A percentile compares a stretch with the other conserved stretches of the same genome.
Conservation (phyloP, 2,888 invertebrate species). For the Oithona nana region DNA sequence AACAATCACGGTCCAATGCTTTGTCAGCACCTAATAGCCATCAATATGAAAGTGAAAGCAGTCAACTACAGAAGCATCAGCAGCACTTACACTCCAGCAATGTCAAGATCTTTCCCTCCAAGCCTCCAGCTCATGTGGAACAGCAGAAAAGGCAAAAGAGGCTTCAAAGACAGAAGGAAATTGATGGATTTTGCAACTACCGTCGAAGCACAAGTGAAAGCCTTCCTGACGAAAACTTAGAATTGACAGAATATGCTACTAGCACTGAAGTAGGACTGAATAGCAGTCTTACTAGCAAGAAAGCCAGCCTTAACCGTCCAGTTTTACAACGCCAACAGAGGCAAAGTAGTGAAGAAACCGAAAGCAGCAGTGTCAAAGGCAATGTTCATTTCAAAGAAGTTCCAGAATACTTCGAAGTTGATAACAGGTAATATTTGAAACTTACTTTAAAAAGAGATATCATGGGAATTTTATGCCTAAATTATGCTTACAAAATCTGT, state of each 20-base stretch:
- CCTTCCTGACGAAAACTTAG: neutral
- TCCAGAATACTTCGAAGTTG: neutral
- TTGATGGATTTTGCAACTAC: neutral
- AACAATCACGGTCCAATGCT: neutral
- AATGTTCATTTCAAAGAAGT: neutral
- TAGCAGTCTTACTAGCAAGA: neutral
- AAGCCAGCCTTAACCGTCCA: neutral
- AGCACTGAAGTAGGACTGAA: neutral
- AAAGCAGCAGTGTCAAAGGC: neutral
- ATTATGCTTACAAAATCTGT: too few relatives aligned
- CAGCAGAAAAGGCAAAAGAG: neutral
- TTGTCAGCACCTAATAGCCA: too few relatives aligned
- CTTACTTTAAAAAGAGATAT: too few relatives aligned
- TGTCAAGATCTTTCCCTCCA: neutral
- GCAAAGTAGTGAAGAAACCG: neutral
- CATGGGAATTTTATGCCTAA: too few relatives aligned
- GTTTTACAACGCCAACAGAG: neutral
- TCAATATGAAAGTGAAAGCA: too few relatives aligned
- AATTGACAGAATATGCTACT: neutral
- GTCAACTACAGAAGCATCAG: too few relatives aligned
- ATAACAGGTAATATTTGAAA: too few relatives aligned
- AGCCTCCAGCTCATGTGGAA: neutral
- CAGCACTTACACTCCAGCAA: neutral
- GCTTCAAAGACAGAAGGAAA: neutral
- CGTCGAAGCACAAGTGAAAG: neutral